A percentile compares a stretch with the other conserved stretches of the same genome.
Conservation (phyloP, 2,113 vertebrate species). For the Cranoglanis bouderius region DNA sequence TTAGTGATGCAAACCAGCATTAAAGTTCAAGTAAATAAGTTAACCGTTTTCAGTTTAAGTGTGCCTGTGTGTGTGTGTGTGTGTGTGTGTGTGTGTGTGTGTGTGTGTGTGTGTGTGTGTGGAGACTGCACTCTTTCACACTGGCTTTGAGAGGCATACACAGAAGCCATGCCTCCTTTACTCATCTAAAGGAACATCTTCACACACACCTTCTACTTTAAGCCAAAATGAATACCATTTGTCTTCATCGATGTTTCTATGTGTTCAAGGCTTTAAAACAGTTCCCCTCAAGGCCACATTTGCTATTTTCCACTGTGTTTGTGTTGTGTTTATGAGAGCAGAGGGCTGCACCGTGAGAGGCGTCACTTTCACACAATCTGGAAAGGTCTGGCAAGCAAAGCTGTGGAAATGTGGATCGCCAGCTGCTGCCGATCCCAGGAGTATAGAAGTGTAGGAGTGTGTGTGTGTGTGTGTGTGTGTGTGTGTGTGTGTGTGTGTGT, state of each 20-base stretch:
- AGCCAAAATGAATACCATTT: not conserved
- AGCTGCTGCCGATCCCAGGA: slow-evolving; percentile 20
- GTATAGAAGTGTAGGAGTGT: slow-evolving; percentile 1
- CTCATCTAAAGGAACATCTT: not conserved
- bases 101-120: not conserved
- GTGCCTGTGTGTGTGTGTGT: not conserved
- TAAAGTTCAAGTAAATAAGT: not conserved
- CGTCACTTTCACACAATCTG: slow-evolving; percentile 29
- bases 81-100: not conserved
- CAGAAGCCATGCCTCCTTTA: not conserved
- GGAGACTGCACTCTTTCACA: not conserved
- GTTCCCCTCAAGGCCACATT: not conserved
- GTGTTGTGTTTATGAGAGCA: slow-evolving; percentile 6
- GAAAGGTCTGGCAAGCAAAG: slow-evolving; percentile 23
- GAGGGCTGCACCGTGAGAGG: slow-evolving; percentile 9
- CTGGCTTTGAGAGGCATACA: not conserved
- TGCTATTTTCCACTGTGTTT: not conserved
- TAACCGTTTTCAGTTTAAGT: not conserved
- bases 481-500: slow-evolving; percentile 7
- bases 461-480: slow-evolving; percentile 17
- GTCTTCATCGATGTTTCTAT: not conserved
- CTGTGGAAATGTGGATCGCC: slow-evolving; percentile 11
- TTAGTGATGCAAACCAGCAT: not conserved
- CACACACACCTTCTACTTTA: not conserved
- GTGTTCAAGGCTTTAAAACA: not conserved